Conservation (phyloP, 2,113 vertebrate genomes). For the Campylomormyrus tamandua region DNA sequence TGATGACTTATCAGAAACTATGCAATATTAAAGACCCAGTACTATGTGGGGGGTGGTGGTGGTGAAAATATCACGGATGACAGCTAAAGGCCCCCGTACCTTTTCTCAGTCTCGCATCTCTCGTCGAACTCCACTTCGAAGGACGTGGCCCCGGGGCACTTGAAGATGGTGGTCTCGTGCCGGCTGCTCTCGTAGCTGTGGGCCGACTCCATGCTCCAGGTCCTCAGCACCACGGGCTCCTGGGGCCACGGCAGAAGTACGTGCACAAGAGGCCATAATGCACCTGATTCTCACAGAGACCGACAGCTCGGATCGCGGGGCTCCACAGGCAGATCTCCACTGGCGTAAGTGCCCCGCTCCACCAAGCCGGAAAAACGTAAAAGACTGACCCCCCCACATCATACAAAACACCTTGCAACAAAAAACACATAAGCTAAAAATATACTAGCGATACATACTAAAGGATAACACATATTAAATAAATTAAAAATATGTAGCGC, state of each 20-base stretch:
- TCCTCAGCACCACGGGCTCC: constrained; percentile 81
- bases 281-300: background rate
- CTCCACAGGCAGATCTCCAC: background rate
- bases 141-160: constrained; percentile 83
- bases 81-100: constrained; percentile 52
- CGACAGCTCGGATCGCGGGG: background rate
- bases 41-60: too few species aligned
- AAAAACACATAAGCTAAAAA: background rate
- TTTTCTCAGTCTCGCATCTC: constrained; percentile 91
- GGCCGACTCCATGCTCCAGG: constrained; percentile 85
- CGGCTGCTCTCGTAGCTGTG: constrained; percentile 95
- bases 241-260: constrained; percentile 64
- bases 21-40: too few species aligned
- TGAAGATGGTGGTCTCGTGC: constrained; percentile 82
- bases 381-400: background rate
- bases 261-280: background rate
- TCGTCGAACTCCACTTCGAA: constrained; percentile 97
- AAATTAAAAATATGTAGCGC: background rate
- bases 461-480: background rate
- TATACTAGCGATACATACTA: background rate
- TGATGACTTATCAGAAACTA: too few species aligned
- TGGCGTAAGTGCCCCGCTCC: background rate
- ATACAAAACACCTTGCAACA: background rate
- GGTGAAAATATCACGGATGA: background rate
- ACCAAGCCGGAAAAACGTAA: background rate